phyloP scores from a whole-genome alignment of 2,113 vertebrate species.

The Anas platyrhynchos region DNA sequence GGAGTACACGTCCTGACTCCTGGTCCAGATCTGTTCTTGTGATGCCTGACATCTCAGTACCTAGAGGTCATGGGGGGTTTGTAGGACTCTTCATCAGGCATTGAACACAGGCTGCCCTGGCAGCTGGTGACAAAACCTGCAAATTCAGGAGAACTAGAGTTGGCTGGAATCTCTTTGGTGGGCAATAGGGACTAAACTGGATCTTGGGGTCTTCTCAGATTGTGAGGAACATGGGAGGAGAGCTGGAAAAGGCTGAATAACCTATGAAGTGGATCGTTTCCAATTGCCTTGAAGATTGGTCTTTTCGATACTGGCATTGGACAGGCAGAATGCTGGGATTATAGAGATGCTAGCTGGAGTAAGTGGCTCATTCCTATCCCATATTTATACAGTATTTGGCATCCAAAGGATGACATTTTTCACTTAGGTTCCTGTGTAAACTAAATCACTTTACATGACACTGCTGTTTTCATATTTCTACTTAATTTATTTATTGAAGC shows the following conservation, averaged over 20 bases:
- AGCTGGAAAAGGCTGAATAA: neutral
- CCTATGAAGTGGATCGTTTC: neutral
- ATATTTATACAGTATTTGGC: conserved; percentile 6
- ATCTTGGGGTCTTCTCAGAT: neutral
- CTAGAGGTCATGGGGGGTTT: neutral
- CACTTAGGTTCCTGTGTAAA: conserved; percentile 9
- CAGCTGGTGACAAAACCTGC: neutral
- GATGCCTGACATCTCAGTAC: neutral
- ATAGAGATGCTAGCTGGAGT: neutral
- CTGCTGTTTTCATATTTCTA: conserved; percentile 18
- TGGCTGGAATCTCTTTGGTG: neutral
- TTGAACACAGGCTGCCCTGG: neutral
- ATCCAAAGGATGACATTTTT: neutral
- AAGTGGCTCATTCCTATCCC: neutral
- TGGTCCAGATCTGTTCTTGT: neutral
- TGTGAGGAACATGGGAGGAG: neutral
- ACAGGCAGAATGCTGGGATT: neutral
- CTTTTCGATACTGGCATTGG: neutral
- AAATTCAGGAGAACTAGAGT: neutral
- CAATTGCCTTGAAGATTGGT: neutral
- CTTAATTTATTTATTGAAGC: conserved; percentile 40
- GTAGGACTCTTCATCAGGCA: neutral
- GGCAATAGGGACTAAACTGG: neutral
- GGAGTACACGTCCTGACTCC: neutral
- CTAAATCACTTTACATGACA: conserved; percentile 10